Percentiles rank a stretch among this genome's conserved stretches.
These are phyloP conservation scores for Sebastes steindachneri DNA, from an alignment of 2,797 vertebrate genomes.

Conservation along the genomic window DNA sequence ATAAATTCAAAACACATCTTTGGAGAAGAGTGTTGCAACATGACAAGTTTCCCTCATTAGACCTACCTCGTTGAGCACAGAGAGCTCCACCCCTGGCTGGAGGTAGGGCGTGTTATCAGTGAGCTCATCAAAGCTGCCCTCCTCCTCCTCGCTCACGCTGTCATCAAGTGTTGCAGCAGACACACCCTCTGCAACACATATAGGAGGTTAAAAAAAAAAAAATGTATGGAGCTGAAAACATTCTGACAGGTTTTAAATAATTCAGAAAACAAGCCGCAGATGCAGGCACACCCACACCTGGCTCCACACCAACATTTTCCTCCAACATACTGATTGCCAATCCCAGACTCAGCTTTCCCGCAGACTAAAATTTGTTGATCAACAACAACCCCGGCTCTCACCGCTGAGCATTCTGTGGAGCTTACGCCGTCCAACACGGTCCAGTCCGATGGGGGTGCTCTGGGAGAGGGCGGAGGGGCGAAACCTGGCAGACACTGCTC, in stretches of 20 bases:
- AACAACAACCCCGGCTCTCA: slow-evolving; percentile 61
- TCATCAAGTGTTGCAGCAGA: slow-evolving; percentile 88
- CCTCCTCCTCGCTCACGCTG: slow-evolving; percentile 96
- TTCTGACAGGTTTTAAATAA: not conserved
- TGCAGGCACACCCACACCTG: slow-evolving; percentile 11
- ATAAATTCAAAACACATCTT: slow-evolving; percentile 5
- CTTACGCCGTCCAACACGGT: slow-evolving; percentile 88
- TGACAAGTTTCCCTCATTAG: slow-evolving; percentile 5
- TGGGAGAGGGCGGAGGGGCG: slow-evolving; percentile 92
- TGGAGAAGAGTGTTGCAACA: slow-evolving; percentile 5
- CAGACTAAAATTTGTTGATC: slow-evolving; percentile 8
- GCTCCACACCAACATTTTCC: slow-evolving; percentile 20
- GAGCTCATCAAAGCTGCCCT: slow-evolving; percentile 93
- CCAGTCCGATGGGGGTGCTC: slow-evolving; percentile 96
- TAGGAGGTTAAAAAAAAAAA: slow-evolving; percentile 13
- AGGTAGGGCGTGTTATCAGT: slow-evolving; percentile 90
- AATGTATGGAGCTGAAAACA: not conserved
- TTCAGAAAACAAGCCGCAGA: slow-evolving; percentile 22
- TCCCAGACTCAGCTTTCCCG: slow-evolving; percentile 43
- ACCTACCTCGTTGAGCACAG: slow-evolving; percentile 93
- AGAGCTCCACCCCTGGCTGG: slow-evolving; percentile 92
- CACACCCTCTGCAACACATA: slow-evolving; percentile 84
- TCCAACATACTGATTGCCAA: slow-evolving; percentile 46
- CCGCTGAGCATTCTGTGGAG: slow-evolving; percentile 84
- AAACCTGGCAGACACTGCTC: slow-evolving; percentile 91